phyloP scores from a whole-genome alignment of 2,888 invertebrate species.

The Stenotaenia linearis region DNA sequence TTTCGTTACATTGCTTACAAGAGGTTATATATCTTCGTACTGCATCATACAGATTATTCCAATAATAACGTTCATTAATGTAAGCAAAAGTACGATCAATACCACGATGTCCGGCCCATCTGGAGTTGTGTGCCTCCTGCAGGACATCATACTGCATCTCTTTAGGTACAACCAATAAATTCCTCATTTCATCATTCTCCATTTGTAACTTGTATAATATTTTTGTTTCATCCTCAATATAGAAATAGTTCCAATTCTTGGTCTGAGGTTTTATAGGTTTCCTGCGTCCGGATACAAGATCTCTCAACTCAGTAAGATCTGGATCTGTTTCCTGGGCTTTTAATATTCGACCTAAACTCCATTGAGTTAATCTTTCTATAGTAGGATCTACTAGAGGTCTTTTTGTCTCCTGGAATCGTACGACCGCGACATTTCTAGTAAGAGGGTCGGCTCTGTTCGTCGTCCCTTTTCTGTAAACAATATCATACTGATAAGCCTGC shows the following conservation, averaged over 20 bases:
- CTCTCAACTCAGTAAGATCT: background rate
- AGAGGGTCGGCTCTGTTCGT: background rate
- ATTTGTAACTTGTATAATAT: background rate
- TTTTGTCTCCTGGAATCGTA: background rate
- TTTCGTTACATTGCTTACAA: background rate
- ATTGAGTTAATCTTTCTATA: background rate
- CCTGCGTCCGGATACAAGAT: background rate
- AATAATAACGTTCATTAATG: background rate
- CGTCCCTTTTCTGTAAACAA: background rate
- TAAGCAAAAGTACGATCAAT: background rate
- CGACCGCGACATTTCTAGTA: background rate
- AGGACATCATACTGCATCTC: background rate
- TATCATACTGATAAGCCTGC: background rate
- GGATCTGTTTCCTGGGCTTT: background rate
- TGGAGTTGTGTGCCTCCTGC: background rate
- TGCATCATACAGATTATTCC: background rate
- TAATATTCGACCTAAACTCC: background rate
- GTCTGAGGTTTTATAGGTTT: background rate
- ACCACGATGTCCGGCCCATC: background rate
- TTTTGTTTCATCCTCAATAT: background rate
- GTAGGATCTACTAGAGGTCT: no score
- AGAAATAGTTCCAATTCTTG: background rate
- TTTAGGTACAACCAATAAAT: background rate
- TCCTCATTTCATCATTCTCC: background rate
- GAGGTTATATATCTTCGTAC: background rate